These are phyloP conservation scores for Neotragus moschatus DNA, from an alignment of 2,113 vertebrate genomes.

Conservation along the genomic window DNA sequence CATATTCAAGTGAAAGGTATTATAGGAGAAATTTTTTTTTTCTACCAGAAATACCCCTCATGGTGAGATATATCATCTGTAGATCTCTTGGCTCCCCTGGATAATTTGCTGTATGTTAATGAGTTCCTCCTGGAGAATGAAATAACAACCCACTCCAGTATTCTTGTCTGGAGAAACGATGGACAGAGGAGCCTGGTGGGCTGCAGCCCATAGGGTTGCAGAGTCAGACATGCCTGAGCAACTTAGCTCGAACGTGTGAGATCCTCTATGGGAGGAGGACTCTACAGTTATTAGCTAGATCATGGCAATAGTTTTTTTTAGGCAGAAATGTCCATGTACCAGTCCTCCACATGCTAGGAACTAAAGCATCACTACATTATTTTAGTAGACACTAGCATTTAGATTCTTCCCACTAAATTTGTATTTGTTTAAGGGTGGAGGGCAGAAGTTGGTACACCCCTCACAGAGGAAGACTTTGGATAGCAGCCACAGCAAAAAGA, in stretches of 20 bases:
- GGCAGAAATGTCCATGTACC: not conserved
- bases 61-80: not conserved
- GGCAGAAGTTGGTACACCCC: conserved; percentile 96
- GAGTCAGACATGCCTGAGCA: not conserved
- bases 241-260: not conserved
- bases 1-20: not conserved
- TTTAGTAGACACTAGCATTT: conserved; percentile 26
- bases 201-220: not conserved
- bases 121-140: not conserved
- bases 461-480: conserved; percentile 95
- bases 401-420: conserved; percentile 44
- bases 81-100: not conserved
- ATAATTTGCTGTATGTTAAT: conserved; percentile 12
- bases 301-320: not conserved
- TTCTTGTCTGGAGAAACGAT: not conserved
- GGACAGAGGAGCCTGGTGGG: not conserved
- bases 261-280: not conserved
- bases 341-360: not conserved
- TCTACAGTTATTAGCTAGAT: not conserved
- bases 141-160: not conserved
- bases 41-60: not conserved
- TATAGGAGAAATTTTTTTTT: not conserved
- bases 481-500: conserved; percentile 93
- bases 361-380: not conserved
- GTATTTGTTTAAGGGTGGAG: conserved; percentile 86